Evolutionary conservation across 2,797 vertebrate genomes (phyloP).

Genomic region (Myotis planiceps): DNA sequence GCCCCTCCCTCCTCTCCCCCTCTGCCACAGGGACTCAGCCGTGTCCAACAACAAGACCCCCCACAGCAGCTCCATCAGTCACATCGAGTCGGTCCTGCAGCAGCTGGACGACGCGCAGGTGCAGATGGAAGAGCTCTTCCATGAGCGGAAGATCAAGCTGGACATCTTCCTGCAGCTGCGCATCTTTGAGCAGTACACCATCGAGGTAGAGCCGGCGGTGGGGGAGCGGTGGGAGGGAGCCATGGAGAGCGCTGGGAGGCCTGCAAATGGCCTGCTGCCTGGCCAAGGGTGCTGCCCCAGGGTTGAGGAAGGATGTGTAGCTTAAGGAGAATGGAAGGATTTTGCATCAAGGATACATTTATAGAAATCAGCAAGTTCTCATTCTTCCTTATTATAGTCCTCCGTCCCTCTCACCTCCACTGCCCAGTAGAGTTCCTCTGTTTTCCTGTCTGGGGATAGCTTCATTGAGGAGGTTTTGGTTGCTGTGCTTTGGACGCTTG

Average conservation of each 20-base stretch:
- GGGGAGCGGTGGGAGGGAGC: neutral
- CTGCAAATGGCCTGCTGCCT: neutral
- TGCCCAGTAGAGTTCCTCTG: neutral
- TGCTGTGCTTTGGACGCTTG: neutral
- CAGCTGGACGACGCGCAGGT: constrained; percentile 97
- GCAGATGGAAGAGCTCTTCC: constrained; percentile 98
- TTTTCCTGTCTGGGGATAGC: neutral
- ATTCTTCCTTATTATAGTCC: neutral
- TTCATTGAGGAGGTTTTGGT: neutral
- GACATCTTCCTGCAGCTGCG: constrained; percentile 97
- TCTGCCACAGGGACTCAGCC: constrained; percentile 90
- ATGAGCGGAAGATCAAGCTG: constrained; percentile 96
- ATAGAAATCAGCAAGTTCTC: neutral
- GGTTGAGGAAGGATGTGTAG: too few relatives aligned
- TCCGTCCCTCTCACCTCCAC: neutral
- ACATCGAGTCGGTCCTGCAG: constrained; percentile 96
- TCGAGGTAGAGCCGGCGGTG: constrained; percentile 85
- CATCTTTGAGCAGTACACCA: constrained; percentile 96
- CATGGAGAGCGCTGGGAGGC: neutral
- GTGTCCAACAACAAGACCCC: constrained; percentile 94
- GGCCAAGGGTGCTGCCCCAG: neutral
- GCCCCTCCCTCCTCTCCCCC: constrained; percentile 2
- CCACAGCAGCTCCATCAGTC: constrained; percentile 96
- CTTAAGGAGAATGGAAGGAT: neutral
- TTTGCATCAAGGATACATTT: neutral